Percentiles rank a stretch among this genome's conserved stretches.
Conservation (phyloP, 1,140 invertebrate genomes). For the Eriosoma lanigerum region DNA sequence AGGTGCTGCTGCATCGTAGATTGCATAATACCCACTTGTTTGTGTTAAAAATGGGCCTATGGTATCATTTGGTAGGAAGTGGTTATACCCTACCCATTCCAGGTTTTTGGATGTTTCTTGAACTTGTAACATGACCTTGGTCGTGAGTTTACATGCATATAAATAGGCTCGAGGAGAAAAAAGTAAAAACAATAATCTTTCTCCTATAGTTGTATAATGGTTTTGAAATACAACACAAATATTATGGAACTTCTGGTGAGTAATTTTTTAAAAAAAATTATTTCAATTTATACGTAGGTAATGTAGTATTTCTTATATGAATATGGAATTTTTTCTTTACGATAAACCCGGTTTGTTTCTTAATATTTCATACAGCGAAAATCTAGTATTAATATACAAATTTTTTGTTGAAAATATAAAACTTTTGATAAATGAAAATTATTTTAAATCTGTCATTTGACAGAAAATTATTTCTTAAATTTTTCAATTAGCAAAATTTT, state of each 20-base stretch:
- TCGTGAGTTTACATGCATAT: conserved; percentile 28
- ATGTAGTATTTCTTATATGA: no score
- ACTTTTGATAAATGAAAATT: no score
- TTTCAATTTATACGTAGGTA: no score
- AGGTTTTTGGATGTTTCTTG: conserved; percentile 1
- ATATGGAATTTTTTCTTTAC: no score
- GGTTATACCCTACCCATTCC: conserved; percentile 11
- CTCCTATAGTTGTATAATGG: conserved; percentile 1
- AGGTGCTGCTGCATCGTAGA: background rate
- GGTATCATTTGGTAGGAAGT: background rate
- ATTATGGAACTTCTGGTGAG: conserved; percentile 3
- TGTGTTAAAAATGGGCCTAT: background rate
- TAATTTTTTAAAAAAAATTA: background rate
- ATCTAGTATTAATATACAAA: no score
- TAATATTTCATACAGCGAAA: no score
- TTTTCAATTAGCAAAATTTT: no score
- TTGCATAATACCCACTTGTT: conserved; percentile 19
- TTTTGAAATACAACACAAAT: background rate
- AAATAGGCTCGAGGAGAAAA: conserved; percentile 39
- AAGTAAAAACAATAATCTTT: conserved; percentile 49
- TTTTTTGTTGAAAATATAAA: no score
- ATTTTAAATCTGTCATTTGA: no score
- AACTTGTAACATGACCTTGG: conserved; percentile 35
- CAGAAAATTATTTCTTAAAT: no score
- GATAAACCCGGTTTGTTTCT: no score